A percentile compares a stretch with the other conserved stretches of the same genome.
Conservation (phyloP, 2,888 invertebrate species). For the Chymomyza procnemis region DNA sequence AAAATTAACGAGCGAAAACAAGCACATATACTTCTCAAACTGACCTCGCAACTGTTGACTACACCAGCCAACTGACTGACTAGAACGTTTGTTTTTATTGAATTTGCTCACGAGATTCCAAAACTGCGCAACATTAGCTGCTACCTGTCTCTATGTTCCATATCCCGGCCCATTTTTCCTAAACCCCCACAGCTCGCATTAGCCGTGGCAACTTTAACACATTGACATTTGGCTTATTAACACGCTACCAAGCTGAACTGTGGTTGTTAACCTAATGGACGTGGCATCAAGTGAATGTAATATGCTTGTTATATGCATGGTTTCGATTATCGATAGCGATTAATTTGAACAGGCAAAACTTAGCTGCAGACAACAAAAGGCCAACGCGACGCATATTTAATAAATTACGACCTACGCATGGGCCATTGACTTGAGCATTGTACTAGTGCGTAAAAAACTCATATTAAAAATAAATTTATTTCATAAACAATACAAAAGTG, state of each 20-base stretch:
- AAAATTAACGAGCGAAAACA: no score
- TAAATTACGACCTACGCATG: neutral
- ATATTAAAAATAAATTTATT: conserved; percentile 55
- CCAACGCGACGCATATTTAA: conserved; percentile 14
- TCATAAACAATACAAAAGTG: conserved; percentile 29
- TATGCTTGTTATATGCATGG: conserved; percentile 49
- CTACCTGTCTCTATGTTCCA: neutral
- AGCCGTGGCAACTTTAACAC: conserved; percentile 49
- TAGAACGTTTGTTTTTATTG: conserved; percentile 37
- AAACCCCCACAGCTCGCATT: conserved; percentile 2
- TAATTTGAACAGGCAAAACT: conserved; percentile 20
- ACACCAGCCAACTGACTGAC: neutral
- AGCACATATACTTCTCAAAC: no score
- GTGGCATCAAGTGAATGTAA: conserved; percentile 46
- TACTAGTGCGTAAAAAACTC: neutral
- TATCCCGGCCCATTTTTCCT: neutral
- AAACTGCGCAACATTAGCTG: conserved; percentile 15
- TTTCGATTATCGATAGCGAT: conserved; percentile 49
- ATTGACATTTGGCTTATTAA: conserved; percentile 52
- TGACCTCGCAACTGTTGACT: conserved; percentile 51
- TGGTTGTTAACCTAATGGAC: conserved; percentile 43
- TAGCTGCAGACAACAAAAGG: neutral
- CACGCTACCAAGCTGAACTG: conserved; percentile 22
- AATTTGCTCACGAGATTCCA: conserved; percentile 46
- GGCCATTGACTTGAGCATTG: conserved; percentile 25